Evolutionary conservation across 2,113 vertebrate genomes (phyloP).

Genomic region (Irena cyanogastra): DNA sequence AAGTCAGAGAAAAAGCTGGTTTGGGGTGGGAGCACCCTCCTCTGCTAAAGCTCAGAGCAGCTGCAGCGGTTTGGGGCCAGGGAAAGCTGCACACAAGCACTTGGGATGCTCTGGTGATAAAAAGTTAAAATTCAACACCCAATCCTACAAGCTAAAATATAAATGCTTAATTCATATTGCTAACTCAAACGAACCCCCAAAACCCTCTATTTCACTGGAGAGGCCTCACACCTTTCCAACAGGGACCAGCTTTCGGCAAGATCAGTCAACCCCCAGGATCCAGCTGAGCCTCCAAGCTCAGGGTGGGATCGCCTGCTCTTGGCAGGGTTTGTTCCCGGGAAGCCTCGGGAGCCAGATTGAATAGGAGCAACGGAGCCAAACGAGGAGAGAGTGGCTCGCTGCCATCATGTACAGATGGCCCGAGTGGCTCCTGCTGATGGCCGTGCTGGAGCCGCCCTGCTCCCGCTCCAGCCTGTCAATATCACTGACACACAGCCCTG

Average conservation of each 20-base stretch:
- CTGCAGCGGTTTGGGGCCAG: neutral
- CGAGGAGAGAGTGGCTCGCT: conserved; percentile 47
- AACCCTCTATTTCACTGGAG: too few species aligned
- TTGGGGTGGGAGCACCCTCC: neutral
- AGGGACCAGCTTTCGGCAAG: neutral
- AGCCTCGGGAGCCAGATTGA: conserved; percentile 48
- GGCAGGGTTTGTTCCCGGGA: conserved; percentile 72
- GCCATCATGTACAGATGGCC: conserved; percentile 66
- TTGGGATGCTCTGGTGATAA: neutral
- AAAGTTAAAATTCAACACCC: too few species aligned
- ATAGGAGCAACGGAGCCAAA: too few species aligned
- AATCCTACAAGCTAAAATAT: too few species aligned
- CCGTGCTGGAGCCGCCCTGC: neutral
- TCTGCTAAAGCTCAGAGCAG: neutral
- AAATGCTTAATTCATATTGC: too few species aligned
- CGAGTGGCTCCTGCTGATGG: conserved; percentile 51
- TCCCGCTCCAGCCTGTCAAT: conserved; percentile 33
- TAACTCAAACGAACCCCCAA: too few species aligned
- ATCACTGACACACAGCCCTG: conserved; percentile 48
- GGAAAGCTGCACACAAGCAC: neutral
- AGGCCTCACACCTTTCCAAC: neutral
- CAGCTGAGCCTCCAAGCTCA: neutral
- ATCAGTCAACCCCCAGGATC: neutral
- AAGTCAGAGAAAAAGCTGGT: neutral
- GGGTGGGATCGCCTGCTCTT: neutral